Percentiles rank a stretch among this genome's conserved stretches.
Conservation (phyloP, 2,113 vertebrate genomes). For the Potamarius usumacintae region DNA sequence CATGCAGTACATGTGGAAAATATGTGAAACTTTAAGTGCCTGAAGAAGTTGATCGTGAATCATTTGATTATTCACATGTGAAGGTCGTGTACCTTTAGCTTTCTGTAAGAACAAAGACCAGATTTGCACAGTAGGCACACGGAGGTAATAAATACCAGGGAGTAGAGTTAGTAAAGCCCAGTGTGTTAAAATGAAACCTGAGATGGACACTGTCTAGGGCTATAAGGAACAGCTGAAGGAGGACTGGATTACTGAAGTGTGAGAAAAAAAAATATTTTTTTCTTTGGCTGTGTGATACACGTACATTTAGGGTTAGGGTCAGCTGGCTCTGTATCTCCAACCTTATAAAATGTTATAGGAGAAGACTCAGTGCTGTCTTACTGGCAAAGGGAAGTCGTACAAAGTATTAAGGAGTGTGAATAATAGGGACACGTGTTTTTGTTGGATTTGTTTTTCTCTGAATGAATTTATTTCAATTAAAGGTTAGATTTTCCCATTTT, state of each 20-base stretch:
- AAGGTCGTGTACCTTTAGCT: background rate
- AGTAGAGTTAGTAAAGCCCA: background rate
- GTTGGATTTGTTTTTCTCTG: too few species aligned
- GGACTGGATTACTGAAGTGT: background rate
- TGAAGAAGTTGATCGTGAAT: background rate
- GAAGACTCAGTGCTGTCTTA: too few species aligned
- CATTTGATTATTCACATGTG: background rate
- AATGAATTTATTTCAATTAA: too few species aligned
- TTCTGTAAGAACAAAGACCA: background rate
- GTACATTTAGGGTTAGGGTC: background rate
- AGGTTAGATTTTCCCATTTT: too few species aligned
- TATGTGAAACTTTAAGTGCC: background rate
- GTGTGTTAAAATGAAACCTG: conserved; percentile 7
- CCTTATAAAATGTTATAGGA: too few species aligned
- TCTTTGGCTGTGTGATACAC: background rate
- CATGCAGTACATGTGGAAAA: background rate
- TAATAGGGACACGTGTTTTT: too few species aligned
- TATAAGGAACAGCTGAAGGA: background rate
- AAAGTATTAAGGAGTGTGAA: too few species aligned
- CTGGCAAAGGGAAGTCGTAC: too few species aligned
- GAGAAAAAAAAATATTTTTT: background rate
- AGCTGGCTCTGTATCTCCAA: too few species aligned
- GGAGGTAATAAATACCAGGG: background rate
- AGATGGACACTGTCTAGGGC: background rate
- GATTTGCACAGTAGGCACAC: background rate